Evolutionary conservation across 2,113 vertebrate genomes (phyloP).

Genomic region (Pipra filicauda): DNA sequence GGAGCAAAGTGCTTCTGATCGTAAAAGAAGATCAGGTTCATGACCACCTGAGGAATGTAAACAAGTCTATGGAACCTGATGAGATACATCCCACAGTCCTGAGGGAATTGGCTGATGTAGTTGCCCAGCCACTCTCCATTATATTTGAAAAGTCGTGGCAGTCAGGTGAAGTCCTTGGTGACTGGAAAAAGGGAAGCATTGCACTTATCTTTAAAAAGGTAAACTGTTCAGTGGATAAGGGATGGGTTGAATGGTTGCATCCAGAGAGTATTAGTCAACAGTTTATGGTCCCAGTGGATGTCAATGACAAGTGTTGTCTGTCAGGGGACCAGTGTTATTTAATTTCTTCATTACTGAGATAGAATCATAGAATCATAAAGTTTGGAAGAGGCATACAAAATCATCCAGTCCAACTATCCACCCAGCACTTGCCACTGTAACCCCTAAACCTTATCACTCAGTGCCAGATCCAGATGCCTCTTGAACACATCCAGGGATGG

Average conservation of each 20-base stretch:
- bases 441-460: background rate
- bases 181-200: background rate
- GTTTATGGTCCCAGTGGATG: background rate
- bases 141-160: background rate
- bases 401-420: background rate
- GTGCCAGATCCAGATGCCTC: background rate
- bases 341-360: background rate
- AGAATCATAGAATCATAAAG: background rate
- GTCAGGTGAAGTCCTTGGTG: background rate
- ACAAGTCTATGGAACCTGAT: background rate
- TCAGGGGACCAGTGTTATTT: background rate
- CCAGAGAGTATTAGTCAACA: background rate
- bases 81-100: background rate
- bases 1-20: background rate
- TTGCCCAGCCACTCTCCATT: background rate
- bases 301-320: background rate
- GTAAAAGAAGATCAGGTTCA: background rate
- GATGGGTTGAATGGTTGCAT: background rate
- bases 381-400: background rate
- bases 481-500: background rate
- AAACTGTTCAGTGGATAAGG: background rate
- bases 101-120: background rate
- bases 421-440: background rate
- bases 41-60: background rate
- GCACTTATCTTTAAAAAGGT: background rate